These are phyloP conservation scores for Chaetorhynchus papuensis DNA, from an alignment of 2,113 vertebrate genomes.

Conservation along the genomic window DNA sequence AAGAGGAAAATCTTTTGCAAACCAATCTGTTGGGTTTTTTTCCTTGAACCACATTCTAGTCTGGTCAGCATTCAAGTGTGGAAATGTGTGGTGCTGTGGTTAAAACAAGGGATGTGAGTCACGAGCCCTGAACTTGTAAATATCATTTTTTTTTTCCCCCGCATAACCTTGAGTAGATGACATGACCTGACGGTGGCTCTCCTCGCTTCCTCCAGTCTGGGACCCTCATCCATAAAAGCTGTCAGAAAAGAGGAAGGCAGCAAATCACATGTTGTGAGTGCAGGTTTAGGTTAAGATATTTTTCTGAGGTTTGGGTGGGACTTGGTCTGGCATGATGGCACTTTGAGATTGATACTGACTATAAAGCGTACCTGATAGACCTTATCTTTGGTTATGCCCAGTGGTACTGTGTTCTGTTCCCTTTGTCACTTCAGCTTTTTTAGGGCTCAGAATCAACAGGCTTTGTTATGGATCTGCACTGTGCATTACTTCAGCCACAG, in stretches of 20 bases:
- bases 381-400: background rate
- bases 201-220: background rate
- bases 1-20: background rate
- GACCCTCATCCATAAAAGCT: background rate
- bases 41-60: slow-evolving; percentile 6
- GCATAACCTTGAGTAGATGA: background rate
- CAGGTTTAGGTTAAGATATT: background rate
- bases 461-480: background rate
- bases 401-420: background rate
- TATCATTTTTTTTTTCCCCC: background rate
- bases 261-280: background rate
- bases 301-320: background rate
- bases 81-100: slow-evolving; percentile 31
- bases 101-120: slow-evolving; percentile 48
- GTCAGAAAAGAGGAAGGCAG: background rate
- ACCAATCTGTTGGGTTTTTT: background rate
- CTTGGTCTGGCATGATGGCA: background rate
- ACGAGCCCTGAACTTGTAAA: slow-evolving; percentile 6
- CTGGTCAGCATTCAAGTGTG: slow-evolving; percentile 40
- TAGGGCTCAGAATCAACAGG: background rate
- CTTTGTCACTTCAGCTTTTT: background rate
- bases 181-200: background rate
- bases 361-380: background rate
- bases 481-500: background rate
- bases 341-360: background rate